Evolutionary conservation across 2,113 vertebrate genomes (phyloP).

Genomic region (Sapayoa aenigma): DNA sequence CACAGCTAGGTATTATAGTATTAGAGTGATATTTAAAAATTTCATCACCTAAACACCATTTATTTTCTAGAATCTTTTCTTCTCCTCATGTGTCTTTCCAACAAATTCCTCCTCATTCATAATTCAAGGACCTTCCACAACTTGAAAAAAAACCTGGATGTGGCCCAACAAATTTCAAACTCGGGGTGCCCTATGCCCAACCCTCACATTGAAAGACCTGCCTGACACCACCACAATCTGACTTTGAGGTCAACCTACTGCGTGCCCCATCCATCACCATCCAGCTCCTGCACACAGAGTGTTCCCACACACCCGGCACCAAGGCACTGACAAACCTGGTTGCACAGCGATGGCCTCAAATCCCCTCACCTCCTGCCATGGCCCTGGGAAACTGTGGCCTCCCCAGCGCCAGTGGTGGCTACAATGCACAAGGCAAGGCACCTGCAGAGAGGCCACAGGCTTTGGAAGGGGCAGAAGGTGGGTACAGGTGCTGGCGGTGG

Average conservation of each 20-base stretch:
- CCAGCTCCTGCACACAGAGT: not conserved
- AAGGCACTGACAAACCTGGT: too few relatives aligned
- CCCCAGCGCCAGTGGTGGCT: not conserved
- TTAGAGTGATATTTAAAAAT: not conserved
- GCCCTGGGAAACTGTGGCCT: not conserved
- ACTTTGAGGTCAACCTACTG: not conserved
- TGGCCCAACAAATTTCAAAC: not conserved
- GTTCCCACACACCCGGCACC: accelerated
- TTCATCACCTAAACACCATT: not conserved
- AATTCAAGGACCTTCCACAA: not conserved
- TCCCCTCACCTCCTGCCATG: not conserved
- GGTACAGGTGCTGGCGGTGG: too few relatives aligned
- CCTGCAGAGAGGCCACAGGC: not conserved
- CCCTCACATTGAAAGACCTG: not conserved
- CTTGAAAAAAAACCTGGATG: not conserved
- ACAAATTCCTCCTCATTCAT: not conserved
- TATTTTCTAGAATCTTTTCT: not conserved
- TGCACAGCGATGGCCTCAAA: accelerated
- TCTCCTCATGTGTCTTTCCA: accelerated
- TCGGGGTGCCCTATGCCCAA: not conserved
- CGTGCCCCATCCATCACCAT: too few relatives aligned
- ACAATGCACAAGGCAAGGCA: accelerated
- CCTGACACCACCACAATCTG: not conserved
- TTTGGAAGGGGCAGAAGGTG: not conserved
- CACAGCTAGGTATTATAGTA: not conserved